Evolutionary conservation across 2,113 vertebrate species (phyloP), one percentile per base, ranked within the genome.

Genomic region (Colistium nudipinnis): DNA sequence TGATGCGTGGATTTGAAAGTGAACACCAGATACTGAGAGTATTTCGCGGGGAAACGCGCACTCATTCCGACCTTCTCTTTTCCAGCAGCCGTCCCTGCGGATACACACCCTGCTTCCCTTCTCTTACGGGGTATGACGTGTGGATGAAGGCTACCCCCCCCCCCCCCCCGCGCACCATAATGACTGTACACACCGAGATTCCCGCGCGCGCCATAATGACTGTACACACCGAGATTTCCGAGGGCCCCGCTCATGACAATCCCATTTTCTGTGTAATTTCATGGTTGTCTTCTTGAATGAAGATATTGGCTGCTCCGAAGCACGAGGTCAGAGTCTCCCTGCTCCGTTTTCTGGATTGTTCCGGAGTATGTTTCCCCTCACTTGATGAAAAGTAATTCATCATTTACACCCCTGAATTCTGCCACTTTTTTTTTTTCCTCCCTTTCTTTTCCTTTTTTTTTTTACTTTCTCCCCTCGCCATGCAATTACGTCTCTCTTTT

Each of bases 231-330:
- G 89, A 96, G 96, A 96, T 98, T 98, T 98, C 96, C 96, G 95
- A 95, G 95, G 95, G 94, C 95, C 96, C n/a, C 94, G 96, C 96
- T 98, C 97, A 98, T 99, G 98, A 99, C 98, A 99, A 98, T 99
- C 97, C 97, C 97, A 99, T 99, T 98, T 98, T 99, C 96, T 96
- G 95, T 99, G 97, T 98, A 99, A 99, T 99, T 99, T 99, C 98
- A 99, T 99, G 98, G 95, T 99, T 99, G 97, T 99, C 98, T 99
- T 99, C 97, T 99, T 99, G 97, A 99, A 99, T 99, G 98, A 99
- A 99, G 98, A 99, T 99, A 99, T 99, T 97, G 98, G 97, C 97
- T 97, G 96, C 96, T 98, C 94, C 95, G 96, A 97, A 97, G 94
- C 96, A 96, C 94, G 95, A 96, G 98, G 98, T 99, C 98, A 99